These are phyloP conservation scores for Ctenopoma multispine DNA, from an alignment of 2,797 vertebrate species.

Conservation along the genomic window DNA sequence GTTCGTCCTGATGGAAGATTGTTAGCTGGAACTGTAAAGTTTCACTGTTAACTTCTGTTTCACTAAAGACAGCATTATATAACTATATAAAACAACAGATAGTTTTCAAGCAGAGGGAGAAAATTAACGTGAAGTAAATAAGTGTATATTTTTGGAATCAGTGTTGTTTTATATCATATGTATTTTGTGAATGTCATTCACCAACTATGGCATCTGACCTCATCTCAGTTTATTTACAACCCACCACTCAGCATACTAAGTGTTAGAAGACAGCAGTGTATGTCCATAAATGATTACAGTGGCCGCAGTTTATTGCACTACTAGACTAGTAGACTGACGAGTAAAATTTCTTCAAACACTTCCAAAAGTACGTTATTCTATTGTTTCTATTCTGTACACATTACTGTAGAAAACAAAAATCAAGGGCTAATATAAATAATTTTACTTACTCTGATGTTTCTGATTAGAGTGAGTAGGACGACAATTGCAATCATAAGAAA, in stretches of 20 bases:
- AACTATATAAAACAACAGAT: neutral
- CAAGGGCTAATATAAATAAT: neutral
- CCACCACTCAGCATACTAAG: too few relatives aligned
- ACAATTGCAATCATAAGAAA: neutral
- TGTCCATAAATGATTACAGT: too few relatives aligned
- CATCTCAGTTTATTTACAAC: too few relatives aligned
- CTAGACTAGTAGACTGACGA: too few relatives aligned
- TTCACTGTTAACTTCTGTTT: neutral
- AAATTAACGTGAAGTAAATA: neutral
- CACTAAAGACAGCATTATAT: neutral
- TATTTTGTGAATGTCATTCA: too few relatives aligned
- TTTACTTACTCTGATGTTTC: neutral
- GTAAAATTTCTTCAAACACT: too few relatives aligned
- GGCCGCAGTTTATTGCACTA: too few relatives aligned
- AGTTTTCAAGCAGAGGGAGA: neutral
- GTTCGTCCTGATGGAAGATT: rapidly evolving
- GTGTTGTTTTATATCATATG: neutral
- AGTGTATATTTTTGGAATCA: neutral
- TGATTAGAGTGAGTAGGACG: rapidly evolving
- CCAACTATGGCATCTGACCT: too few relatives aligned
- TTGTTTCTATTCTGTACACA: too few relatives aligned
- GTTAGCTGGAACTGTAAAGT: rapidly evolving
- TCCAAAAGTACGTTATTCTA: too few relatives aligned
- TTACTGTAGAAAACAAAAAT: neutral
- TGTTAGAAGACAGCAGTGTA: too few relatives aligned